A percentile compares a stretch with the other conserved stretches of the same genome.
Evolutionary conservation across 2,113 vertebrate genomes (phyloP).

Genomic region (Leucosticte australis): DNA sequence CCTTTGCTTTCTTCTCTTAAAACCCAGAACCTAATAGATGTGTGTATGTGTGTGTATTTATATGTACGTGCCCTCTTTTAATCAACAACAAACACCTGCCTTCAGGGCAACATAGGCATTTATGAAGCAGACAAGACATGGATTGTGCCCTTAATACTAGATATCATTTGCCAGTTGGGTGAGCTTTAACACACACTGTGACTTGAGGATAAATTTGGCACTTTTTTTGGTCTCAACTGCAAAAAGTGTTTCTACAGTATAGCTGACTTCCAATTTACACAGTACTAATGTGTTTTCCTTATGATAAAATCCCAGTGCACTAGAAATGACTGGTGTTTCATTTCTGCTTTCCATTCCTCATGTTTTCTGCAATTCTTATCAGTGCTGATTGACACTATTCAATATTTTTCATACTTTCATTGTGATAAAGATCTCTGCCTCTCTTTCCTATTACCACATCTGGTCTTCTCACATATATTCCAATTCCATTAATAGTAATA

Average conservation of each 20-base stretch:
- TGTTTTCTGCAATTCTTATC: not conserved
- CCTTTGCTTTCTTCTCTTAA: not conserved
- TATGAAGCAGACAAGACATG: not conserved
- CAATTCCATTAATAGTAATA: not conserved
- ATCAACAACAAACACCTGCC: not conserved
- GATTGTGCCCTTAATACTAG: not conserved
- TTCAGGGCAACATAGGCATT: not conserved
- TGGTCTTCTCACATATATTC: not conserved
- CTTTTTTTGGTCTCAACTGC: not conserved
- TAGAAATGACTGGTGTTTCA: not conserved
- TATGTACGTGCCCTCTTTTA: rapidly evolving
- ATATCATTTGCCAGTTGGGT: not conserved
- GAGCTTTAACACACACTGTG: not conserved
- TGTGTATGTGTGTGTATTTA: not conserved
- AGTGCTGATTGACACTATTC: not conserved
- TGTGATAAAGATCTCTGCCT: not conserved
- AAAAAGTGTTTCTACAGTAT: not conserved
- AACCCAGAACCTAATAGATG: not conserved
- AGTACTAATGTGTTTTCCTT: not conserved
- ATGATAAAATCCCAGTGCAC: not conserved
- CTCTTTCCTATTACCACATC: not conserved
- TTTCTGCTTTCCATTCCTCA: not conserved
- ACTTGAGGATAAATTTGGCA: not conserved
- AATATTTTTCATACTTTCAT: not conserved
- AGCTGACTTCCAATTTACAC: not conserved